These are phyloP conservation scores for Ceyx cyanopectus DNA, from an alignment of 2,113 vertebrate genomes.

Conservation along the genomic window DNA sequence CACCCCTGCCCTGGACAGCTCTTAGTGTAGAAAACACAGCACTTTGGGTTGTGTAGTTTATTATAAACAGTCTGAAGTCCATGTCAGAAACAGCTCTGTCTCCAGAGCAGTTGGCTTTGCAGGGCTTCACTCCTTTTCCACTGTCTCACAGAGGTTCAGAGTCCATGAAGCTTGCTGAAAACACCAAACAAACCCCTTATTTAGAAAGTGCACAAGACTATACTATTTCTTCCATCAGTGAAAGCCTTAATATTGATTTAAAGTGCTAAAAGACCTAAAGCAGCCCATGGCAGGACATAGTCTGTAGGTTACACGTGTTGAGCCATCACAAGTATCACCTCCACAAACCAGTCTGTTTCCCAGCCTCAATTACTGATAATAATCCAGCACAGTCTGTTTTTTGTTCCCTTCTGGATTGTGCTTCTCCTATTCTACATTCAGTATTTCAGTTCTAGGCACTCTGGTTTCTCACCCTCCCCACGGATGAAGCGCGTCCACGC, in stretches of 20 bases:
- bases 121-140: neutral
- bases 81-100: neutral
- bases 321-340: neutral
- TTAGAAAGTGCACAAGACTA: neutral
- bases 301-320: neutral
- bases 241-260: neutral
- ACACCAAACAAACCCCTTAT: neutral
- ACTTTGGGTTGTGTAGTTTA: neutral
- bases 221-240: neutral
- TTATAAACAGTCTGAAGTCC: neutral
- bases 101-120: neutral
- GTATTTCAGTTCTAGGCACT: neutral
- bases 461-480: neutral
- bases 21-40: neutral
- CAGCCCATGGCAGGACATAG: neutral
- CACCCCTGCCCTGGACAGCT: neutral
- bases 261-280: neutral
- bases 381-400: neutral
- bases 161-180: constrained; percentile 83
- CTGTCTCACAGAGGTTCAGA: constrained; percentile 63
- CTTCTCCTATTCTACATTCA: neutral
- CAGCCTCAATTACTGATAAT: neutral
- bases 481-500: accelerated
- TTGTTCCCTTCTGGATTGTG: neutral
- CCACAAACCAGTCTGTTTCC: neutral